phyloP scores from a whole-genome alignment of 1,140 invertebrate genomes.

The Hydropsyche tenuis region DNA sequence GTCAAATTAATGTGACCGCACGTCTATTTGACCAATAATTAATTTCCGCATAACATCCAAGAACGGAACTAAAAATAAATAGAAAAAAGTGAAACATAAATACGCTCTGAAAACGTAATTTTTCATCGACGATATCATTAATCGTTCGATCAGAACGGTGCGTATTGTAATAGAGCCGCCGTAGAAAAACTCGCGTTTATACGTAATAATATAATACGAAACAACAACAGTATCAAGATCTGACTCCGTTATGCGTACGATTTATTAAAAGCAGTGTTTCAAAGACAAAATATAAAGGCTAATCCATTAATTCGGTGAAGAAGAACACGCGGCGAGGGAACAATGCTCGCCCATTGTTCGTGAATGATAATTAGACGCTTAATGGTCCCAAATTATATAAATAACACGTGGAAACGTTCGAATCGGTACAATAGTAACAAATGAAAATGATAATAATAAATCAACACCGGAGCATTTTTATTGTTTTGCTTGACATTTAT shows the following conservation, averaged over 20 bases:
- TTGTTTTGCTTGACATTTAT: slow-evolving; percentile 32
- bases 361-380: slow-evolving; percentile 37
- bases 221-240: slow-evolving; percentile 21
- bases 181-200: neutral
- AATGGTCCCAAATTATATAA: slow-evolving; percentile 29
- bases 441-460: slow-evolving; percentile 25
- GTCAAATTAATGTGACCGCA: slow-evolving; percentile 13
- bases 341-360: slow-evolving; percentile 21
- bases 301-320: slow-evolving; percentile 25
- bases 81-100: neutral
- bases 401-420: slow-evolving; percentile 28
- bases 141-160: slow-evolving; percentile 9
- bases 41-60: neutral
- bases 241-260: slow-evolving; percentile 23
- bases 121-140: slow-evolving; percentile 7
- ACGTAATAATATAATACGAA: slow-evolving; percentile 3
- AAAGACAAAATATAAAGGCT: slow-evolving; percentile 21
- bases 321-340: neutral
- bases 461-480: slow-evolving; percentile 23
- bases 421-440: slow-evolving; percentile 1
- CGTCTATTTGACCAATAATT: neutral
- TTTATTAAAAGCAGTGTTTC: slow-evolving; percentile 20
- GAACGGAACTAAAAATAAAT: neutral
- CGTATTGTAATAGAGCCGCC: too few relatives aligned
- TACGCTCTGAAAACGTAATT: slow-evolving; percentile 2